phyloP scores from a whole-genome alignment of 1,140 invertebrate genomes.

The Leptopilina boulardi region DNA sequence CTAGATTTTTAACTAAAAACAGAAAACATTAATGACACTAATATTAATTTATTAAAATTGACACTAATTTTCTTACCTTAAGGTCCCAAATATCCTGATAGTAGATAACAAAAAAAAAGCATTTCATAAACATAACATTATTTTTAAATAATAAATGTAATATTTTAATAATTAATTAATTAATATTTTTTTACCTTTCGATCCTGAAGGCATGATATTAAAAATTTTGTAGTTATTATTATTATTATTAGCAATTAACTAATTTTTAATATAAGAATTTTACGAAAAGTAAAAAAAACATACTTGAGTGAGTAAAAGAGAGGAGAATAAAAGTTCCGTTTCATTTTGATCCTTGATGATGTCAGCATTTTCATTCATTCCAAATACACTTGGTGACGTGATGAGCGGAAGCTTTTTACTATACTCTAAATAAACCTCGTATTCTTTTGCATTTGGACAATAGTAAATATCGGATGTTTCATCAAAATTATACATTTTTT shows the following conservation, averaged over 20 bases:
- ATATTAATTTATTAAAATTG: neutral
- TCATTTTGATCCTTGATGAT: conserved; percentile 96
- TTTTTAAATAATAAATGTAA: conserved; percentile 20
- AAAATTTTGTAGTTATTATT: neutral
- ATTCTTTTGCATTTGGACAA: conserved; percentile 84
- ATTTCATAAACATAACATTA: neutral
- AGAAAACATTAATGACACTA: too few species aligned
- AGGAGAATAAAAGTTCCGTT: conserved; percentile 87
- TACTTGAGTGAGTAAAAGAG: conserved; percentile 77
- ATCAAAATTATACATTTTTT: conserved; percentile 72
- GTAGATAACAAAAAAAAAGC: neutral
- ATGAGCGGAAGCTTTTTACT: conserved; percentile 87
- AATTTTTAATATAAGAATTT: neutral
- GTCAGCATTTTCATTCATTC: conserved; percentile 95
- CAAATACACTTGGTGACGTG: conserved; percentile 91
- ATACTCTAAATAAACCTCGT: conserved; percentile 86
- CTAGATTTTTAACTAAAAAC: too few species aligned
- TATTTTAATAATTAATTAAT: conserved; percentile 20
- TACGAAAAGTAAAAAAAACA: neutral
- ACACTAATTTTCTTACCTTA: conserved; percentile 54
- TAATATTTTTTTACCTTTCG: conserved; percentile 63
- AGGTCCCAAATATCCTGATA: conserved; percentile 69
- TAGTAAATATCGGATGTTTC: conserved; percentile 79
- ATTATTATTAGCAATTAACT: neutral
- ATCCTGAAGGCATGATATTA: conserved; percentile 61